These are phyloP conservation scores for Hirtodrosophila alboralis DNA, from an alignment of 2,888 invertebrate genomes.

Conservation along the genomic window DNA sequence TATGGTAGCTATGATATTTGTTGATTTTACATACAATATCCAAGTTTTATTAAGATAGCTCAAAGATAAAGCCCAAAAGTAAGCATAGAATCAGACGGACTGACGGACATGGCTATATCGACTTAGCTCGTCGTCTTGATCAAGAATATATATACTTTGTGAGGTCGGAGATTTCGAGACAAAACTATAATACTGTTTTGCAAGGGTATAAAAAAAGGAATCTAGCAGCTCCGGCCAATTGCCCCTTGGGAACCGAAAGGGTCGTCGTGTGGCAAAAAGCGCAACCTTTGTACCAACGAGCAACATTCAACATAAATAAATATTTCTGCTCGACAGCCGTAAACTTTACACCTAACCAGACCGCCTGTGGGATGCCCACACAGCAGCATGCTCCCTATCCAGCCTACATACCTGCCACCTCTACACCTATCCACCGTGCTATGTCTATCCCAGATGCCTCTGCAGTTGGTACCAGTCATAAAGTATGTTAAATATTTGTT, in stretches of 20 bases:
- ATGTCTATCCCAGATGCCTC: constrained; percentile 48
- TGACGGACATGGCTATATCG: too few relatives aligned
- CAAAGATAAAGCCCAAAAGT: too few relatives aligned
- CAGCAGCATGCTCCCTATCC: not conserved
- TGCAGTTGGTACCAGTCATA: constrained; percentile 63
- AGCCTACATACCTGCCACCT: constrained; percentile 2
- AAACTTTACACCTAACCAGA: constrained; percentile 63
- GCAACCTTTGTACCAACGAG: constrained; percentile 54
- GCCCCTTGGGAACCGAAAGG: constrained; percentile 64
- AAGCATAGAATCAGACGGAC: too few relatives aligned
- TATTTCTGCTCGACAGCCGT: constrained; percentile 49
- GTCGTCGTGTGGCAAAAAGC: constrained; percentile 64
- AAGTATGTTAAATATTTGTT: constrained; percentile 74
- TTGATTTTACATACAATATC: too few relatives aligned
- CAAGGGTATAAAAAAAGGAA: constrained; percentile 11
- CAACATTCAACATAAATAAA: constrained; percentile 63
- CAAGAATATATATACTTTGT: too few relatives aligned
- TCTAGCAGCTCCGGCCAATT: constrained; percentile 44
- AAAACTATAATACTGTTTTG: too few relatives aligned
- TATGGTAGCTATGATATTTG: too few relatives aligned
- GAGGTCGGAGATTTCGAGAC: constrained; percentile 17
- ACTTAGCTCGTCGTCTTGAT: too few relatives aligned
- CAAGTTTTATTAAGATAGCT: too few relatives aligned
- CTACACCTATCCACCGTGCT: constrained; percentile 21
- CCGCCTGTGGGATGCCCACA: constrained; percentile 38